These are phyloP conservation scores for Gonatopus flavifemur DNA, from an alignment of 1,140 invertebrate genomes.

Conservation along the genomic window DNA sequence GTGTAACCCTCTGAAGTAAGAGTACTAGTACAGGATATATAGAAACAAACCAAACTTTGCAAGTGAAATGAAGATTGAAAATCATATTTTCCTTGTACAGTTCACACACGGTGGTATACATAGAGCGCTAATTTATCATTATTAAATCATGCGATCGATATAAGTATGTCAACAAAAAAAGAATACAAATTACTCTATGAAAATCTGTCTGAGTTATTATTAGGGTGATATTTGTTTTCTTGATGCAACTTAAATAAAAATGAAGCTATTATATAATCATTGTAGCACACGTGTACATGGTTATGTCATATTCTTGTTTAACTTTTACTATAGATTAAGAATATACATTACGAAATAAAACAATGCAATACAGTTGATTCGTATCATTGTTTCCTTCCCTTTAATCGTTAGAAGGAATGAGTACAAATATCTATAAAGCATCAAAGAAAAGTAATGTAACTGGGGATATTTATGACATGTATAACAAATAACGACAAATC, in stretches of 20 bases:
- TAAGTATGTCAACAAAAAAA: conserved; percentile 18
- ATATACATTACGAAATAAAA: conserved; percentile 30
- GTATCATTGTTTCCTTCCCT: neutral
- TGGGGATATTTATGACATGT: too few species aligned
- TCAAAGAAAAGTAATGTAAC: too few species aligned
- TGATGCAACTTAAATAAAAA: conserved; percentile 15
- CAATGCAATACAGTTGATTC: neutral
- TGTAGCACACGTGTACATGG: conserved; percentile 36
- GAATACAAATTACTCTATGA: conserved; percentile 16
- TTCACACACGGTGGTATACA: neutral
- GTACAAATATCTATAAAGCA: too few species aligned
- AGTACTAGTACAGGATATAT: too few species aligned
- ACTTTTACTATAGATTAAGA: conserved; percentile 34
- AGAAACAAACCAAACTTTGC: too few species aligned
- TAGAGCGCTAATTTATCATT: too few species aligned
- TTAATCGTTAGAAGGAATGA: too few species aligned
- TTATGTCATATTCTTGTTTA: conserved; percentile 42
- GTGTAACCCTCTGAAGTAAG: too few species aligned
- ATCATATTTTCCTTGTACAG: too few species aligned
- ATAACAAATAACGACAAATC: too few species aligned
- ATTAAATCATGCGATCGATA: neutral
- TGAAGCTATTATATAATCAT: conserved; percentile 35
- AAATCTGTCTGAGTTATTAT: conserved; percentile 22
- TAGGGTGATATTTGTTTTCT: conserved; percentile 15
- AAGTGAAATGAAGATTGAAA: too few species aligned